Conservation (phyloP, 2,797 vertebrate species). For the Denticeps clupeoides region DNA sequence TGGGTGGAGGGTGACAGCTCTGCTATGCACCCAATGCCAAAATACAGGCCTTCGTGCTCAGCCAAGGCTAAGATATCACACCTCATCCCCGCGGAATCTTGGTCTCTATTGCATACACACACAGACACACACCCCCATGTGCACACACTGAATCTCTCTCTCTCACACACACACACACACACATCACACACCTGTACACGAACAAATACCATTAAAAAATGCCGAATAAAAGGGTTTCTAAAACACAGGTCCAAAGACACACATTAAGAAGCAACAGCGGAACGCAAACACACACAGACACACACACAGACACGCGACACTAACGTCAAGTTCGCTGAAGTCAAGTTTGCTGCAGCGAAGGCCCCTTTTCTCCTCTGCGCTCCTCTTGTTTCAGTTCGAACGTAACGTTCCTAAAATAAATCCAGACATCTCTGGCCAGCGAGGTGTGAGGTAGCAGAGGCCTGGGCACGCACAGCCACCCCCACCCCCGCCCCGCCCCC, state of each 20-base stretch:
- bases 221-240: too few species aligned
- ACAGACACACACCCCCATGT: not conserved
- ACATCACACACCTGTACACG: not conserved
- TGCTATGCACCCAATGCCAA: slow-evolving; percentile 12
- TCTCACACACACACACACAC: not conserved
- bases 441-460: slow-evolving; percentile 61
- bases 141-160: too few species aligned
- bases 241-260: too few species aligned
- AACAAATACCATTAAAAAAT: too few species aligned
- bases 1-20: not conserved
- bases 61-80: slow-evolving; percentile 7
- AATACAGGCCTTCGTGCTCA: slow-evolving; percentile 6
- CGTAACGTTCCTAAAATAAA: slow-evolving; percentile 64
- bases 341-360: slow-evolving; percentile 33
- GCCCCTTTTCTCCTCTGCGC: slow-evolving; percentile 36
- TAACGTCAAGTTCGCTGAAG: too few species aligned
- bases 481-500: too few species aligned
- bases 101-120: slow-evolving; percentile 7
- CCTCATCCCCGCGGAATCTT: slow-evolving; percentile 13
- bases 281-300: too few species aligned
- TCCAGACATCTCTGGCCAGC: slow-evolving; percentile 63
- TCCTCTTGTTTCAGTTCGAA: slow-evolving; percentile 56
- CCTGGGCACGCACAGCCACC: slow-evolving; percentile 32
- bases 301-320: not conserved
- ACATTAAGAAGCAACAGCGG: too few species aligned